Conservation (phyloP, 2,113 vertebrate genomes). For the Catharus fuscescens region DNA sequence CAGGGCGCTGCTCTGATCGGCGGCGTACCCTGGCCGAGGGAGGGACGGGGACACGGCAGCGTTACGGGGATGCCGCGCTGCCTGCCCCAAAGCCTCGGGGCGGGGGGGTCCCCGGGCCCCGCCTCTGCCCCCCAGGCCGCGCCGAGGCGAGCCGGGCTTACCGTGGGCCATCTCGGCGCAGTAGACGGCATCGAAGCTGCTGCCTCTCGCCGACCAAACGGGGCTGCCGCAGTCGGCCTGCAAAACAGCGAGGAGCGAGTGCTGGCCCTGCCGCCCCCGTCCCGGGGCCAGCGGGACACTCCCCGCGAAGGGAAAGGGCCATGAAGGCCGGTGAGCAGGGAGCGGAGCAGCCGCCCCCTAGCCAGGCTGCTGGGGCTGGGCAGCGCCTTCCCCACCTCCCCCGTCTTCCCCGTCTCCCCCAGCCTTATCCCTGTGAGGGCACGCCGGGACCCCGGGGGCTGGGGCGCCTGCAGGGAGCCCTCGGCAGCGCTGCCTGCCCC, state of each 20-base stretch:
- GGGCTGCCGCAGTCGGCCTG: constrained; percentile 90
- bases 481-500: not conserved
- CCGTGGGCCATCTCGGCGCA: constrained; percentile 82
- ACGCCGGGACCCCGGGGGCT: not conserved
- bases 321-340: constrained; percentile 77
- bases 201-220: constrained; percentile 83
- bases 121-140: not conserved
- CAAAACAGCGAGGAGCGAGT: constrained; percentile 58
- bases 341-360: constrained; percentile 37
- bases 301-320: constrained; percentile 62
- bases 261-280: constrained; percentile 27
- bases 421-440: not conserved
- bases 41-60: not conserved
- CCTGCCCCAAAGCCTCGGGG: fast-evolving
- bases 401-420: not conserved
- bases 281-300: not conserved
- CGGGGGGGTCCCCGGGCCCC: no score
- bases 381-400: not conserved
- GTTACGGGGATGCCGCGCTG: not conserved
- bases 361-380: constrained; percentile 60
- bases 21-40: constrained; percentile 65
- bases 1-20: constrained; percentile 75
- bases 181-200: constrained; percentile 81
- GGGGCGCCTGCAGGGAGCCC: not conserved
- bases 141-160: constrained; percentile 64